Evolutionary conservation across 2,888 invertebrate species (phyloP), one percentile per base, ranked within the genome.

Genomic region (Trissoscelio sp.): DNA sequence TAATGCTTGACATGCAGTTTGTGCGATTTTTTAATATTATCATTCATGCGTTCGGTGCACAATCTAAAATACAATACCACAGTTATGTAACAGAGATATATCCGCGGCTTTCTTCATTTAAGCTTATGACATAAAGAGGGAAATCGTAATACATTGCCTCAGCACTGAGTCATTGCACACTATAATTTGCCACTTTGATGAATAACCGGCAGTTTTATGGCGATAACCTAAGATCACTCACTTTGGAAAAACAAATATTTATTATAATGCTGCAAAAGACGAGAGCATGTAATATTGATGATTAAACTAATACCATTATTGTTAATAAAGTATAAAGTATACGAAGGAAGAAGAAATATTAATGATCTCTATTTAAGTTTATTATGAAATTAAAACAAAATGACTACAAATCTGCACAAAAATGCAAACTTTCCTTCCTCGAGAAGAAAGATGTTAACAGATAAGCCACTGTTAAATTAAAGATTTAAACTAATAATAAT

Each of bases 1-100:
- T 28, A 42, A 46, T 64, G 37, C 64, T 55, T 55, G 1, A n/a
- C 73, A 74, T 74, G 73, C 73, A 74, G 9, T 44, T 55, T 55
- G 73, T 73, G 73, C 73, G 16, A 18, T 44, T 64, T 18, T 18
- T 64, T 64, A 39, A 62, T 64, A 55, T 58, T 55, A 44, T 55
- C 16, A 44, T 64, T 62, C 78, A 79, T 79, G 78, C 78, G 12
- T 64, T 66, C 18, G 62, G 55, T 79, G 78, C 66, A 60, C 22
- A 58, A 28, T 34, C 57, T 66, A 79, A 58, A 64, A 66, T 48
- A 64, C 48, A 78, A 78, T 70, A 78, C 55, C 64, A 66, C 22
- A 75, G 48, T 66, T 28, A 31, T 64, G 66, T 60, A 51, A 62
- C 24, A 64, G 34, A 62, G 34, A 66, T 39, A 72, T 58, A 72